Evolutionary conservation across 1,140 invertebrate genomes (phyloP), one percentile per base, ranked within the genome.

Genomic region (Adoxophyes honmai): DNA sequence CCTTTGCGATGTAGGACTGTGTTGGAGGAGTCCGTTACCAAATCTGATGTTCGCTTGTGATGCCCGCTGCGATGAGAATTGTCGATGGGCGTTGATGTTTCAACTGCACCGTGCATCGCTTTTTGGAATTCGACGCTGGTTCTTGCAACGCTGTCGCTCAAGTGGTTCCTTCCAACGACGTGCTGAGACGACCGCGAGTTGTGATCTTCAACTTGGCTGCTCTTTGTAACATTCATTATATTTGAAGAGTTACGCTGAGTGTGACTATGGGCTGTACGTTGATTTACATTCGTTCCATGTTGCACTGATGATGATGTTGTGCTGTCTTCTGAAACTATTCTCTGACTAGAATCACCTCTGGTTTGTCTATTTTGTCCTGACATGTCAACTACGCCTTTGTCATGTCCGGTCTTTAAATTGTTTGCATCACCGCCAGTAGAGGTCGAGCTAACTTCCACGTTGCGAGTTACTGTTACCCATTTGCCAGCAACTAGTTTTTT

Each of bases 1-100:
- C 92, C 92, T 70, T 94, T 94, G 9, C 95, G 91, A 75, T 96
- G 94, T 3, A 96, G 90, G 14, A 96, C 93, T 13, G 94, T 90
- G 64, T 96, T 96, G 21, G 95, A 92, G 0, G 92, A 90, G n/a
- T 93, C 91, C 0, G 94, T 93, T 0, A 93, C 92, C 48, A 96
- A 92, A 15, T 95, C 90, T 38, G 92, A 95, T 64, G 93, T 93
- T 9, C 94, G 90, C 65, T 94, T 94, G 67, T 94, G 93, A 57
- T 91, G 90, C 11, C 82, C 82, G 42, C 67, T 65, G 13, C 78
- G 76, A 15, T 67, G 60, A 28, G 78, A 62, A 52, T 71, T 64
- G 44, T 85, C 78, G 14, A 63, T 44, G 13, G 56, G 36, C 13
- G 54, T 42, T n/a, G 60, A 28, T 54, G 37, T 37, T 18, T 83